These are phyloP conservation scores for Probosciger aterrimus DNA, from an alignment of 2,113 vertebrate genomes.

Conservation along the genomic window DNA sequence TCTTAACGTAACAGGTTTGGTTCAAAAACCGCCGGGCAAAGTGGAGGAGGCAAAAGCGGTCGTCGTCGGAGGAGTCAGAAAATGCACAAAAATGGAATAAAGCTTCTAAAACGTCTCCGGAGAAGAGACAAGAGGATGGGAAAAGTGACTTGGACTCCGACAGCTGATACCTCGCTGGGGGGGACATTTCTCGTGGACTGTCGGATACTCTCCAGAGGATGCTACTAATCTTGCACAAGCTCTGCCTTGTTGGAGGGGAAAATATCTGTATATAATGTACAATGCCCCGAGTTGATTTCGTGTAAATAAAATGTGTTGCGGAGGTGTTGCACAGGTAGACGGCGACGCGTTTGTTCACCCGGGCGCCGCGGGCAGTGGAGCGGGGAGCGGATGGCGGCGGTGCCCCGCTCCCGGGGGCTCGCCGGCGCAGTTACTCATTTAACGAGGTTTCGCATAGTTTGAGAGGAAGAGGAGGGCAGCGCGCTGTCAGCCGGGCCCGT, in stretches of 20 bases:
- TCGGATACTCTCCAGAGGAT: conserved; percentile 65
- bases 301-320: conserved; percentile 79
- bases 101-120: conserved; percentile 79
- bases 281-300: conserved; percentile 48
- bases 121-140: conserved; percentile 84
- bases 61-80: conserved; percentile 95
- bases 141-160: conserved; percentile 96
- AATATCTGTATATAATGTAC: conserved; percentile 83
- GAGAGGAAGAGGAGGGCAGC: neutral
- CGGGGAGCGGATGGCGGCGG: neutral
- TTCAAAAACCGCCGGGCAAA: conserved; percentile 98
- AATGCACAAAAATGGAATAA: conserved; percentile 94
- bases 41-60: conserved; percentile 96
- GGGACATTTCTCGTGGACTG: conserved; percentile 24
- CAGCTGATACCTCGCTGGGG: conserved; percentile 81
- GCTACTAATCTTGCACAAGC: conserved; percentile 80
- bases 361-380: neutral
- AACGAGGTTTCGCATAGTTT: rapidly evolving
- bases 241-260: conserved; percentile 72
- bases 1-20: conserved; percentile 84
- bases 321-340: conserved; percentile 85
- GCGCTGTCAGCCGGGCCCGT: neutral
- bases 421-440: neutral
- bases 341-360: neutral
- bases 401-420: neutral